Conservation (phyloP, 2,113 vertebrate species). For the Peromyscus polionotus region DNA sequence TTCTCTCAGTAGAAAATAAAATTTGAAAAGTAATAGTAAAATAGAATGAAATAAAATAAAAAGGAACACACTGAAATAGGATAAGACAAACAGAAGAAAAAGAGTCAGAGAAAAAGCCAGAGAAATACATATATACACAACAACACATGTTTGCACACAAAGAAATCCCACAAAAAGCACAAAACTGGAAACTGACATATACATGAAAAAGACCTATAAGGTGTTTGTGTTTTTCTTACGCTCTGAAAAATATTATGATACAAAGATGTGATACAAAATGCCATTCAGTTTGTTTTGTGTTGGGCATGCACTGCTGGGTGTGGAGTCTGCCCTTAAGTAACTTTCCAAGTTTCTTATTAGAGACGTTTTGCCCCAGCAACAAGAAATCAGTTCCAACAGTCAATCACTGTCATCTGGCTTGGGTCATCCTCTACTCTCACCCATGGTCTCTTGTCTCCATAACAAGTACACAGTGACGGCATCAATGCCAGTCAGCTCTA, state of each 20-base stretch:
- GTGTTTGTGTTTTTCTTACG: background rate
- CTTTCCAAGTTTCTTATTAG: background rate
- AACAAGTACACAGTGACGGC: background rate
- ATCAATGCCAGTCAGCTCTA: conserved; percentile 7
- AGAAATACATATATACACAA: background rate
- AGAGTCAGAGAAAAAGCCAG: background rate
- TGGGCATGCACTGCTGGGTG: background rate
- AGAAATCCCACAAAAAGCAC: background rate
- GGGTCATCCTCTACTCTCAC: background rate
- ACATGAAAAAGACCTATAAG: background rate
- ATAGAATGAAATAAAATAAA: background rate
- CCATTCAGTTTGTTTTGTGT: background rate
- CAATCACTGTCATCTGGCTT: background rate
- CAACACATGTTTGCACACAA: too few relatives aligned
- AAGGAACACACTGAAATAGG: background rate
- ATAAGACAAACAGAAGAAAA: background rate
- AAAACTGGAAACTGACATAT: background rate
- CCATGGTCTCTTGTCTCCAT: background rate
- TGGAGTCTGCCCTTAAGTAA: background rate
- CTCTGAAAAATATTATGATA: background rate
- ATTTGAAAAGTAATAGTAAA: background rate
- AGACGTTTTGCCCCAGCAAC: background rate
- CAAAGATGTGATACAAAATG: background rate
- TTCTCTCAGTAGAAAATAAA: background rate
- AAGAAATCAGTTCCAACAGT: background rate